Evolutionary conservation across 2,888 invertebrate genomes (phyloP).

Genomic region (Phengaris arion): DNA sequence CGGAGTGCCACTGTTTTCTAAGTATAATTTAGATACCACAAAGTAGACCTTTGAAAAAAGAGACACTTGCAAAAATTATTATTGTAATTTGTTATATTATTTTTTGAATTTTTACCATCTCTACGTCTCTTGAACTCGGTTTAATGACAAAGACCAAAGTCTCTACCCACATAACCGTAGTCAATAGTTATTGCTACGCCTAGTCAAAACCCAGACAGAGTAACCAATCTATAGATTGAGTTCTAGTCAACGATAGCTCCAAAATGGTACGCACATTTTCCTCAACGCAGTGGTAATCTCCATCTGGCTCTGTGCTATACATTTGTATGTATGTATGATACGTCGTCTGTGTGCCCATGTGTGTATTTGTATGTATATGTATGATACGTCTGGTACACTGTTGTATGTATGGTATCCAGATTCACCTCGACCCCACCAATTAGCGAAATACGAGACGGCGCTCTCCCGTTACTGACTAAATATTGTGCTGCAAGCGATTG

Average conservation of each 20-base stretch:
- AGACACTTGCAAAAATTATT: too few species aligned
- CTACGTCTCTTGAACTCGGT: too few species aligned
- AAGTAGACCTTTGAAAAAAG: too few species aligned
- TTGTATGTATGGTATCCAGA: constrained; percentile 28
- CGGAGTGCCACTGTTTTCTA: too few species aligned
- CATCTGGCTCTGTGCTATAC: background rate
- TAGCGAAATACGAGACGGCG: constrained; percentile 43
- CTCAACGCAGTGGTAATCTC: background rate
- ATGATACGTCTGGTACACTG: constrained; percentile 8
- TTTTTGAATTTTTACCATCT: too few species aligned
- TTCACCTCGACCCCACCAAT: constrained; percentile 40
- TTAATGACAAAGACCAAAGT: too few species aligned
- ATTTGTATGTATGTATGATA: background rate
- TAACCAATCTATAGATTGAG: background rate
- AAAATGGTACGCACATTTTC: background rate
- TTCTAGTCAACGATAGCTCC: background rate
- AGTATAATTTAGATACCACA: too few species aligned
- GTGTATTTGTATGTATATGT: background rate
- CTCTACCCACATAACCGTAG: too few species aligned
- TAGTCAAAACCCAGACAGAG: background rate
- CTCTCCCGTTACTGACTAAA: constrained; percentile 40
- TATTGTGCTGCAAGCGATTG: constrained; percentile 19
- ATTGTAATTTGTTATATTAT: too few species aligned
- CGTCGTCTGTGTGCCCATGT: background rate
- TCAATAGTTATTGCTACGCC: too few species aligned